Evolutionary conservation across 1,140 invertebrate species (phyloP).

Genomic region (Bathynomus jamesi): DNA sequence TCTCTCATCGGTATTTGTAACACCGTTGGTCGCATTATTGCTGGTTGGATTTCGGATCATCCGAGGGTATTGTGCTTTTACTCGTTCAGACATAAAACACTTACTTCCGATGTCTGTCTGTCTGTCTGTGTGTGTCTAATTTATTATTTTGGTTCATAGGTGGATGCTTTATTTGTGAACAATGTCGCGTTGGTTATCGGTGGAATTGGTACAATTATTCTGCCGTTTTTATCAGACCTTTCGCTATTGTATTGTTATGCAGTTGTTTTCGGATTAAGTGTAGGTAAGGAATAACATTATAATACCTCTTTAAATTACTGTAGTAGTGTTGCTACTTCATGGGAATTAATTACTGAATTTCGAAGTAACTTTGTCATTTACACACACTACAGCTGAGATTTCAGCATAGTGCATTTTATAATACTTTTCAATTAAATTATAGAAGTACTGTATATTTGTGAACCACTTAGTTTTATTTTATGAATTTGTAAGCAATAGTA

Average conservation of each 20-base stretch:
- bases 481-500: too few relatives aligned
- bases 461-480: too few relatives aligned
- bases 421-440: too few relatives aligned
- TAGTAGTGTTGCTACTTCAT: too few relatives aligned
- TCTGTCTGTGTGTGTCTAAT: conserved; percentile 1
- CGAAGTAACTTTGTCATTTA: too few relatives aligned
- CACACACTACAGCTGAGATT: too few relatives aligned
- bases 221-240: conserved; percentile 55
- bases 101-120: too few relatives aligned
- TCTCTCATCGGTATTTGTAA: conserved; percentile 86
- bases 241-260: conserved; percentile 67
- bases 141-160: conserved; percentile 15
- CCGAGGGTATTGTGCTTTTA: conserved; percentile 48
- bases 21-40: conserved; percentile 75
- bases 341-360: too few relatives aligned
- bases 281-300: too few relatives aligned
- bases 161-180: conserved; percentile 74
- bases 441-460: too few relatives aligned
- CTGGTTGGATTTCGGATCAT: conserved; percentile 70
- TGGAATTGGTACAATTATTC: conserved; percentile 73
- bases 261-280: conserved; percentile 74
- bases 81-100: conserved; percentile 33
- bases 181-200: conserved; percentile 79
- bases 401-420: too few relatives aligned
- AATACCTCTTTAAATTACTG: too few relatives aligned